Evolutionary conservation across 37 sponge, comb jelly and placozoan species (phyloP).

Genomic region (Oopsacas minuta): DNA sequence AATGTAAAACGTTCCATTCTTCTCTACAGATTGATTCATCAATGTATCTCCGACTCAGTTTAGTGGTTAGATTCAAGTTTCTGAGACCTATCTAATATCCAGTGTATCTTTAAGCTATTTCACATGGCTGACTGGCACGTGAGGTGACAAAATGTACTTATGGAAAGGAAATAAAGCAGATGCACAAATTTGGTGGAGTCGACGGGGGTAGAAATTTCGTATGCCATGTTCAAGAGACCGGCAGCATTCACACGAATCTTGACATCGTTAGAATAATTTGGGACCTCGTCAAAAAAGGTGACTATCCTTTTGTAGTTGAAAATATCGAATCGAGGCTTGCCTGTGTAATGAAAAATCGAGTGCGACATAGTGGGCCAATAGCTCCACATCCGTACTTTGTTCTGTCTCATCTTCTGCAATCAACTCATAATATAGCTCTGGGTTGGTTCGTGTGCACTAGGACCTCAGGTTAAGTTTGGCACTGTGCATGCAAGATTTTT

Average conservation of each 20-base stretch:
- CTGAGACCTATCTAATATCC: background rate
- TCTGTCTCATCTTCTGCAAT: background rate
- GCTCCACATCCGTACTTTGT: background rate
- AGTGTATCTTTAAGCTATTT: background rate
- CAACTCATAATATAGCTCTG: slow-evolving; percentile 1
- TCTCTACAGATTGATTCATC: background rate
- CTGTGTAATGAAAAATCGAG: background rate
- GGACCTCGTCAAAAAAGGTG: slow-evolving; percentile 3
- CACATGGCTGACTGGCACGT: slow-evolving; percentile 15
- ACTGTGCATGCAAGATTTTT: slow-evolving; percentile 2
- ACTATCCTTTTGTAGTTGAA: slow-evolving; percentile 5
- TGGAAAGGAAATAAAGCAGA: slow-evolving; percentile 7
- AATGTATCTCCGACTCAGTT: background rate
- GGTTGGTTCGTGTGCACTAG: background rate
- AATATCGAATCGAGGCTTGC: slow-evolving; percentile 19
- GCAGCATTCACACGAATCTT: slow-evolving; percentile 4
- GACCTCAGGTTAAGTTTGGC: slow-evolving; percentile 10
- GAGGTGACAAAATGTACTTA: slow-evolving; percentile 5
- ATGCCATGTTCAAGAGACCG: background rate
- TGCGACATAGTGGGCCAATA: background rate
- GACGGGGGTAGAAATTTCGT: background rate
- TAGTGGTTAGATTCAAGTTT: background rate
- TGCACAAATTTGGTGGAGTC: background rate
- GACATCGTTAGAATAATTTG: background rate
- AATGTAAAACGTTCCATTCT: background rate